Evolutionary conservation across 2,888 invertebrate genomes (phyloP).

Genomic region (Epicampocera succincta): DNA sequence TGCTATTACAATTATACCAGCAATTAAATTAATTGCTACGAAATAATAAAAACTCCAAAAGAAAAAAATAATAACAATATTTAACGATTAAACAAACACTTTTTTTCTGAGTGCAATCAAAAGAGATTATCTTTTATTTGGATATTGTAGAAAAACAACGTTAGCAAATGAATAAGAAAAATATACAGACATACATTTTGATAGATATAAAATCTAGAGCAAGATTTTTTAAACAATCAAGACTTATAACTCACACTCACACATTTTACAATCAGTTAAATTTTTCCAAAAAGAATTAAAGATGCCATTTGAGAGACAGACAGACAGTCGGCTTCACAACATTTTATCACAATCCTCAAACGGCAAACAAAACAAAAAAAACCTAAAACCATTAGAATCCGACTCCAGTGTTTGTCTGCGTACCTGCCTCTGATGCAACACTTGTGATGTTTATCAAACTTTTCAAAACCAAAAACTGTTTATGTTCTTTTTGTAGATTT

Average conservation of each 20-base stretch:
- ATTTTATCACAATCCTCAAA: not conserved
- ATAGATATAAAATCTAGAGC: slow-evolving; percentile 37
- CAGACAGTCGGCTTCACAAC: not conserved
- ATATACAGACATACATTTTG: slow-evolving; percentile 23
- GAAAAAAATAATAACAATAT: not conserved
- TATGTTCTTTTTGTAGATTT: not conserved
- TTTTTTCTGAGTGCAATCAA: not conserved
- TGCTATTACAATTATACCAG: slow-evolving; percentile 34
- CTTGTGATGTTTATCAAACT: not conserved
- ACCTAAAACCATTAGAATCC: not conserved
- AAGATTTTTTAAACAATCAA: not conserved
- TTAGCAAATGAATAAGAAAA: slow-evolving; percentile 19
- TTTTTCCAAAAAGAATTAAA: slow-evolving; percentile 3
- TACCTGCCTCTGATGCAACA: not conserved
- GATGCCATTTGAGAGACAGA: not conserved
- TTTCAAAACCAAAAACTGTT: slow-evolving; percentile 4
- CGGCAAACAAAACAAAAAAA: no score
- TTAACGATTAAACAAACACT: not conserved
- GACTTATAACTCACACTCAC: not conserved
- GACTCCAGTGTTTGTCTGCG: not conserved
- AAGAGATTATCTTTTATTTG: slow-evolving; percentile 53
- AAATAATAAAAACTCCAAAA: slow-evolving; percentile 14
- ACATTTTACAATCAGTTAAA: not conserved
- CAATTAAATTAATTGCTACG: slow-evolving; percentile 18
- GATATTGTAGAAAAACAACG: slow-evolving; percentile 30